A percentile compares a stretch with the other conserved stretches of the same genome.
phyloP scores from a whole-genome alignment of 2,797 vertebrate genomes.

The Rhincodon typus region DNA sequence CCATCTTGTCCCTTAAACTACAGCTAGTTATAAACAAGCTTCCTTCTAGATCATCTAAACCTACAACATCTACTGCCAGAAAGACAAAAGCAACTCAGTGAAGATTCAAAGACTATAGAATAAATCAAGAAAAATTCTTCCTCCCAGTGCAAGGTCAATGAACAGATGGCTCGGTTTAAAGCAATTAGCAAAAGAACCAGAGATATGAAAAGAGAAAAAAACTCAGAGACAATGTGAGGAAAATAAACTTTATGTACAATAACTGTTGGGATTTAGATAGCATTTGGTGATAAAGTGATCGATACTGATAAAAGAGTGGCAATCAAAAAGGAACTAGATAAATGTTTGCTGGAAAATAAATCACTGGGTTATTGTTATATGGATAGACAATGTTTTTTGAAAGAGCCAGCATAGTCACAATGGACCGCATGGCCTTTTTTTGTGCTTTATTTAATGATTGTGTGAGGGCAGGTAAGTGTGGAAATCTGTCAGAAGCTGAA shows the following conservation, averaged over 20 bases:
- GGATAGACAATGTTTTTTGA: background rate
- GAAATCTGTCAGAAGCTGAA: background rate
- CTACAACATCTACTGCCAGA: background rate
- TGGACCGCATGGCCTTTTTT: background rate
- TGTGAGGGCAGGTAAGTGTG: background rate
- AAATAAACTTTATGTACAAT: background rate
- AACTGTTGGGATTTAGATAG: background rate
- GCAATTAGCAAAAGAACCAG: background rate
- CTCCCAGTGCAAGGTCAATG: background rate
- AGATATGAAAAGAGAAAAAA: background rate
- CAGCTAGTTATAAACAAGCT: background rate
- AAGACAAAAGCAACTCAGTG: background rate
- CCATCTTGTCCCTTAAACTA: too few relatives aligned
- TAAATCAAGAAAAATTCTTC: background rate
- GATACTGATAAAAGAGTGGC: background rate
- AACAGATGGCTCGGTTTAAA: background rate
- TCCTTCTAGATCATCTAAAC: too few relatives aligned
- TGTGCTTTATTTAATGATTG: background rate
- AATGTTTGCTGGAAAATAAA: background rate
- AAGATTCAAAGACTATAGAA: background rate
- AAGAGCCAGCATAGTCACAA: background rate
- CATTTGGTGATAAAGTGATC: background rate
- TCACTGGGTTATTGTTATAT: background rate
- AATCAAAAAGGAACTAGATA: background rate
- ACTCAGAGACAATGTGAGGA: background rate